phyloP scores from a whole-genome alignment of 2,797 vertebrate genomes.

The Poeciliopsis turneri region DNA sequence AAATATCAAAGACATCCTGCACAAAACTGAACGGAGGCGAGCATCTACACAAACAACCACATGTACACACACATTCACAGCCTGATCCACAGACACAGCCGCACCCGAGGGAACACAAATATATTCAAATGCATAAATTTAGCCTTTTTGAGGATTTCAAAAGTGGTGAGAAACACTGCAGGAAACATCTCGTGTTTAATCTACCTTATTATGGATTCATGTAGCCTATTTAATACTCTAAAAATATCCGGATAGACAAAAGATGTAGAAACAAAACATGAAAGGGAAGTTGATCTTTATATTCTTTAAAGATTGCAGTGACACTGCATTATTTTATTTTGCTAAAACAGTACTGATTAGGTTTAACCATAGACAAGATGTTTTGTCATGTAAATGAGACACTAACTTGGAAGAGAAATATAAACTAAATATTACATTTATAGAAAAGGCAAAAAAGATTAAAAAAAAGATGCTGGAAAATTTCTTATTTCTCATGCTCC shows the following conservation, averaged over 20 bases:
- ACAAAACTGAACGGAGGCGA: slow-evolving; percentile 6
- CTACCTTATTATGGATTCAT: slow-evolving; percentile 40
- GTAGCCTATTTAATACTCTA: slow-evolving; percentile 24
- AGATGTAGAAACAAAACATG: background rate
- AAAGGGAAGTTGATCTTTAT: slow-evolving; percentile 3
- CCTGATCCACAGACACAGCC: slow-evolving; percentile 19
- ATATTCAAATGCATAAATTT: slow-evolving; percentile 21
- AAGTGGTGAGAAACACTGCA: slow-evolving; percentile 18
- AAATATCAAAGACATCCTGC: slow-evolving; percentile 57
- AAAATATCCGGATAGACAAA: slow-evolving; percentile 37
- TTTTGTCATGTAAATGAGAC: background rate
- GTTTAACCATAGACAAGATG: background rate
- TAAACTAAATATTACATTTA: background rate
- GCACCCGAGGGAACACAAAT: slow-evolving; percentile 9
- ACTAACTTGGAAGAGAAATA: background rate
- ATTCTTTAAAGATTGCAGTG: slow-evolving; percentile 16
- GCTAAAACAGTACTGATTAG: background rate
- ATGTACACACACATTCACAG: slow-evolving; percentile 6
- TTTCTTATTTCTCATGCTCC: background rate
- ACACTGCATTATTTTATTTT: slow-evolving; percentile 23
- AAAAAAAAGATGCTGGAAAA: background rate
- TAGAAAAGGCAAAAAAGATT: background rate
- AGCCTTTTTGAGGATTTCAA: slow-evolving; percentile 15
- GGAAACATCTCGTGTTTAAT: slow-evolving; percentile 26
- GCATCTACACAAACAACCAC: slow-evolving; percentile 15